Base-by-base conservation (phyloP, 2,888 invertebrate species). In the Tenthredo distinguenda region DNA sequence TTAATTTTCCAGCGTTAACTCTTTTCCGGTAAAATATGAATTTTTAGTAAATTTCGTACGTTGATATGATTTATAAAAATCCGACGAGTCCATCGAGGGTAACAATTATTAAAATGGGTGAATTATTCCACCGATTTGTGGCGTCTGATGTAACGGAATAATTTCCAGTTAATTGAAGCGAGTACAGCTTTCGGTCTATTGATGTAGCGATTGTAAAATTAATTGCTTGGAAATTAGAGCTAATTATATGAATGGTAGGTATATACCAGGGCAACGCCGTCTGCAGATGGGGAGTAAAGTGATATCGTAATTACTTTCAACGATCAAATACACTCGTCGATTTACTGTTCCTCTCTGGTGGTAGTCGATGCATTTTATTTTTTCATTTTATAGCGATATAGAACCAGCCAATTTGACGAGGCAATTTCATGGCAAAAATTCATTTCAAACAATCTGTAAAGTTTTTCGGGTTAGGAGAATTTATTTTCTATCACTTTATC, bases 181-280 rank as follows among this genome's bases (percentile, higher is more conserved):
- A 50, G 55, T 55, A 77, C 50, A 77, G 77, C 77, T 47, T 55
- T 77, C 50, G 31, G 77, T 58, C 40, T 81, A 81, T 81, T 81
- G 40, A 40, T 40, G 58, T 62, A 81, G 50, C 58, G 62, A 62
- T 81, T 81, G 81, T 81, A 81, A 81, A 81, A 81, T 81, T 62
- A 81, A 81, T 81, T 62, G 81, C 81, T 62, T 37, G 58, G 58
- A 81, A 81, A 81, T 81, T 37, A 81, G 81, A 81, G 62, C 62
- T 81, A 58, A 81, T 81, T 81, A 81, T 62, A 62, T 50, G 50
- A 81, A 58, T 62, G 62, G 47, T 47, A 76, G 21, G 43, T 21
- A 79, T 58, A 58, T 79, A 79, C 12, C 9, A 21, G 21, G 31
- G 62, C 21, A 40, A 62, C 58, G 37, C 40, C 21, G 81, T 10